phyloP scores from a whole-genome alignment of 2,888 invertebrate species.

The Aphodius granarius region DNA sequence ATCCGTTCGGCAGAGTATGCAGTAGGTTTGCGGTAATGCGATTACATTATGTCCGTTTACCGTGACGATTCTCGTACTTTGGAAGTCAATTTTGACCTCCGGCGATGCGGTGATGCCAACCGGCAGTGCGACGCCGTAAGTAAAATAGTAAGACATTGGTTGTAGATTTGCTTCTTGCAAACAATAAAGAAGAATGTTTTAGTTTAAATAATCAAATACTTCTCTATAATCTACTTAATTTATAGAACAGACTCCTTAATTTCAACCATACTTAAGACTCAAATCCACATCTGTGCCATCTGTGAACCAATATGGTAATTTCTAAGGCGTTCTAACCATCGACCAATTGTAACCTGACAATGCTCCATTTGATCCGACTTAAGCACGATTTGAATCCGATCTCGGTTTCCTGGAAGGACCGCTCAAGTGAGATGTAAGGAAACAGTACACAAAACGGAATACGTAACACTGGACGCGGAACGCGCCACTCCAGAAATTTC shows the following conservation, averaged over 20 bases:
- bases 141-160: no score
- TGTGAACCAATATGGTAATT: background rate
- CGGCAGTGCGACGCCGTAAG: background rate
- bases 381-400: background rate
- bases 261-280: no score
- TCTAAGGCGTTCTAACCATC: background rate
- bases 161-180: no score
- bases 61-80: background rate
- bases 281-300: no score
- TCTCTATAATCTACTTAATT: no score
- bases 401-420: background rate
- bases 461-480: background rate
- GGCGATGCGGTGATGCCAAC: background rate
- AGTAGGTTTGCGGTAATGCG: background rate
- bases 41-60: background rate
- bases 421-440: conserved; percentile 2
- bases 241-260: no score
- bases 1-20: background rate
- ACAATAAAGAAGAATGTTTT: no score
- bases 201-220: no score
- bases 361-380: background rate
- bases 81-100: background rate
- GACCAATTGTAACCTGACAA: background rate
- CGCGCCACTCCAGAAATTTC: background rate
- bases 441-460: background rate